Conservation (phyloP, 2,113 vertebrate species). For the Spermophilus dauricus region DNA sequence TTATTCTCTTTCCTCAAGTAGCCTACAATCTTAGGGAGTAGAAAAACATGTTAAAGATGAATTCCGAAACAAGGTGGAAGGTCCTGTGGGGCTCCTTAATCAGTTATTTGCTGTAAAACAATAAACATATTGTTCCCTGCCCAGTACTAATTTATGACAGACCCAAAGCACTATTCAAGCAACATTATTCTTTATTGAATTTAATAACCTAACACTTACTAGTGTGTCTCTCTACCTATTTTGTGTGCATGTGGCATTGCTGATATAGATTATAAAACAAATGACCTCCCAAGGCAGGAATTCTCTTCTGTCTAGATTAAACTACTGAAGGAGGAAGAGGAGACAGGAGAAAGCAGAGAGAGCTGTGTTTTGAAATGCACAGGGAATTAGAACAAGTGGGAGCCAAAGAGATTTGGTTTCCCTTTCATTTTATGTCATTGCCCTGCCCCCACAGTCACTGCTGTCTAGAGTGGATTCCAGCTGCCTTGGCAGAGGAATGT, state of each 20-base stretch:
- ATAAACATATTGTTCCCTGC: constrained; percentile 58
- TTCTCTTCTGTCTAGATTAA: constrained; percentile 45
- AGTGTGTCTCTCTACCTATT: constrained; percentile 1
- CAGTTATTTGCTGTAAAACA: constrained; percentile 65
- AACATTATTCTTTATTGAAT: constrained; percentile 71
- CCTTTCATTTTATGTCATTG: constrained; percentile 2
- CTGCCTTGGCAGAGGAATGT: neutral
- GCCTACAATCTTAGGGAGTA: constrained; percentile 35
- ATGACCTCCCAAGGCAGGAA: constrained; percentile 15
- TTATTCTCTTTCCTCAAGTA: constrained; percentile 34
- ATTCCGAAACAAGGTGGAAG: constrained; percentile 51
- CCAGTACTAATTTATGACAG: constrained; percentile 74
- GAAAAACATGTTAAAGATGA: constrained; percentile 74
- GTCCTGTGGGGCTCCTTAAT: constrained; percentile 49
- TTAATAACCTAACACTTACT: constrained; percentile 67
- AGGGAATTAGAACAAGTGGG: constrained; percentile 34
- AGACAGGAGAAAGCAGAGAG: neutral
- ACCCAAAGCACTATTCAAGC: constrained; percentile 56
- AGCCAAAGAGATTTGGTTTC: neutral
- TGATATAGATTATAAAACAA: constrained; percentile 24
- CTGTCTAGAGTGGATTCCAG: neutral
- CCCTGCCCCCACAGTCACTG: neutral
- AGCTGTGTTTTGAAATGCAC: constrained; percentile 3
- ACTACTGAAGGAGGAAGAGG: neutral
- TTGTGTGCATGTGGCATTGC: neutral